phyloP scores from a whole-genome alignment of 2,113 vertebrate genomes.

The Meles meles region DNA sequence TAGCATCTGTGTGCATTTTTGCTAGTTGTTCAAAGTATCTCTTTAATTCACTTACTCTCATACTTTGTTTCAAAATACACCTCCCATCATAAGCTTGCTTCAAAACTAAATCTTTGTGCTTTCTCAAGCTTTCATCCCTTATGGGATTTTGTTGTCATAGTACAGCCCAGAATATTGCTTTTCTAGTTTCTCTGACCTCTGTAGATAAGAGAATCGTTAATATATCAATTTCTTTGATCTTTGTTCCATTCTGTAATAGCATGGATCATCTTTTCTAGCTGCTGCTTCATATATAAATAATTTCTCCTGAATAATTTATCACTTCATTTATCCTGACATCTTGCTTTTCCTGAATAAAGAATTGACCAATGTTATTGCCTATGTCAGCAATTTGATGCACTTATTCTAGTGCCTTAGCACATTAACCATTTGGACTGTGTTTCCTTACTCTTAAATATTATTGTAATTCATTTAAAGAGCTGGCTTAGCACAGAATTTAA shows the following conservation, averaged over 20 bases:
- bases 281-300: constrained; percentile 67
- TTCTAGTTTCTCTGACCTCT: constrained; percentile 47
- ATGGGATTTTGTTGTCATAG: neutral
- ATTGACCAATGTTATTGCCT: constrained; percentile 29
- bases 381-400: constrained; percentile 42
- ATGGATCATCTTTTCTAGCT: constrained; percentile 62
- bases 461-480: constrained; percentile 11
- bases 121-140: constrained; percentile 16
- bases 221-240: constrained; percentile 54
- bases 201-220: constrained; percentile 38
- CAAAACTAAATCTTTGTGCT: constrained; percentile 9
- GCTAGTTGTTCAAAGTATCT: constrained; percentile 16
- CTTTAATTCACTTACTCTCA: constrained; percentile 30
- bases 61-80: constrained; percentile 43
- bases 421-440: constrained; percentile 41
- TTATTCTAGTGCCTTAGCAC: constrained; percentile 32
- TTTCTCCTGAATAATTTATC: constrained; percentile 69
- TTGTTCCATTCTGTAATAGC: constrained; percentile 48
- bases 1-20: constrained; percentile 7
- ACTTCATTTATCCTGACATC: constrained; percentile 65
- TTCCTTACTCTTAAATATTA: constrained; percentile 50
- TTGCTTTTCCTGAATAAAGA: constrained; percentile 57
- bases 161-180: neutral
- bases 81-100: constrained; percentile 33
- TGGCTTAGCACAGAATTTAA: constrained; percentile 55